Conservation (phyloP, 2,797 vertebrate genomes). For the Phalloptychus januarius region DNA sequence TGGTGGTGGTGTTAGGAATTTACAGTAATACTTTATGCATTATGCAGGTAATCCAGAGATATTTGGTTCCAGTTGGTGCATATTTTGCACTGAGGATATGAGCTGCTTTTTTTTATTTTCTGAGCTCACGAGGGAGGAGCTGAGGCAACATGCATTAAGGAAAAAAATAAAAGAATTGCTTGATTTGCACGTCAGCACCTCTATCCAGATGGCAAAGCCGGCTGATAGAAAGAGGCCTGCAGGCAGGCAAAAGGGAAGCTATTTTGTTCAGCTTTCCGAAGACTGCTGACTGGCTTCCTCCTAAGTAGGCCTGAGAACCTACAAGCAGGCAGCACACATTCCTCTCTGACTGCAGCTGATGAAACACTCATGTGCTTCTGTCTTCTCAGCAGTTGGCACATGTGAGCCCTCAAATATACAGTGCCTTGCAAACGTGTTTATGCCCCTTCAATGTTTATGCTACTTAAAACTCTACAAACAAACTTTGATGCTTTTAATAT, state of each 20-base stretch:
- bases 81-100: background rate
- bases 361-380: conserved; percentile 76
- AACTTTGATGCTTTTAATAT: background rate
- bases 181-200: conserved; percentile 75
- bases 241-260: conserved; percentile 25
- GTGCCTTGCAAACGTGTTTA: background rate
- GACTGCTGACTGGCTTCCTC: conserved; percentile 81
- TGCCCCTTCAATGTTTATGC: background rate
- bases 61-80: conserved; percentile 4
- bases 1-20: conserved; percentile 8
- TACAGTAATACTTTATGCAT: conserved; percentile 12
- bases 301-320: conserved; percentile 58
- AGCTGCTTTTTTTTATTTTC: background rate
- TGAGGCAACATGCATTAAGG: background rate
- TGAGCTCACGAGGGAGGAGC: background rate
- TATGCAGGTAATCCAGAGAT: conserved; percentile 8
- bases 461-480: background rate
- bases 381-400: conserved; percentile 70
- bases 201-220: conserved; percentile 60
- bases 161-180: conserved; percentile 23
- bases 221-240: conserved; percentile 54
- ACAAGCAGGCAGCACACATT: conserved; percentile 71
- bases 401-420: conserved; percentile 24
- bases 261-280: conserved; percentile 72
- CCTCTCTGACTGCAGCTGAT: conserved; percentile 76